Conservation (phyloP, 2,113 vertebrate species). For the Kryptolebias marmoratus region DNA sequence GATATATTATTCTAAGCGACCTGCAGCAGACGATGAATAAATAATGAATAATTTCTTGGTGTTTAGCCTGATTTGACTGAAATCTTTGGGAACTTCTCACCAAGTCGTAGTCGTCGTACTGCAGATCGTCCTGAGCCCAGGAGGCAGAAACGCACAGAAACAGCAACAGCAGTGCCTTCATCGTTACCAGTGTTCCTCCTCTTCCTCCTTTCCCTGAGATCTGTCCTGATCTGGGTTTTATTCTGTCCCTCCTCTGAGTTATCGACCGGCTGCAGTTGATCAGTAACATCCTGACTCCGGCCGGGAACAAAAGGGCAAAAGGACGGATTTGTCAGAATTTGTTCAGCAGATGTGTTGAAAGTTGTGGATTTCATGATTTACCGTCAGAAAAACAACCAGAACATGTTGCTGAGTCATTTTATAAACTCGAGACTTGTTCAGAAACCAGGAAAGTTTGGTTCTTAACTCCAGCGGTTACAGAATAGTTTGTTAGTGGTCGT, state of each 20-base stretch:
- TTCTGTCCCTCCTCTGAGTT: not conserved
- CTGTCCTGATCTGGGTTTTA: conserved; percentile 19
- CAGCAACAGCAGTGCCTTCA: conserved; percentile 73
- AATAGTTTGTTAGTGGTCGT: too few relatives aligned
- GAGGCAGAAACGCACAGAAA: conserved; percentile 29
- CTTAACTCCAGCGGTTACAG: too few relatives aligned
- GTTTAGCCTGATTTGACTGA: not conserved
- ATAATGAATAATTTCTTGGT: not conserved
- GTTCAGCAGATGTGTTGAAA: not conserved
- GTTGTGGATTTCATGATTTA: not conserved
- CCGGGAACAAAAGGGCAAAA: conserved; percentile 37
- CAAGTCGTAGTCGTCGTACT: conserved; percentile 57
- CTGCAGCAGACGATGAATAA: too few relatives aligned
- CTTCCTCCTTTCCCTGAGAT: conserved; percentile 1
- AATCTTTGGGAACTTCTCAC: conserved; percentile 43
- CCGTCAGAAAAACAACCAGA: not conserved
- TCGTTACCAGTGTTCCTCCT: conserved; percentile 6
- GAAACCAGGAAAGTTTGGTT: not conserved
- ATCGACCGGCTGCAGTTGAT: conserved; percentile 23
- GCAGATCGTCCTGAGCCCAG: conserved; percentile 9
- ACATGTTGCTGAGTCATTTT: not conserved
- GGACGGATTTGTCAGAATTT: not conserved
- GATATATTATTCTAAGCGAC: too few relatives aligned
- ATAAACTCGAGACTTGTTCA: not conserved
- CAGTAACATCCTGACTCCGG: conserved; percentile 32